Evolutionary conservation across 2,888 invertebrate genomes (phyloP).

Genomic region (Drosophila aldrichi): DNA sequence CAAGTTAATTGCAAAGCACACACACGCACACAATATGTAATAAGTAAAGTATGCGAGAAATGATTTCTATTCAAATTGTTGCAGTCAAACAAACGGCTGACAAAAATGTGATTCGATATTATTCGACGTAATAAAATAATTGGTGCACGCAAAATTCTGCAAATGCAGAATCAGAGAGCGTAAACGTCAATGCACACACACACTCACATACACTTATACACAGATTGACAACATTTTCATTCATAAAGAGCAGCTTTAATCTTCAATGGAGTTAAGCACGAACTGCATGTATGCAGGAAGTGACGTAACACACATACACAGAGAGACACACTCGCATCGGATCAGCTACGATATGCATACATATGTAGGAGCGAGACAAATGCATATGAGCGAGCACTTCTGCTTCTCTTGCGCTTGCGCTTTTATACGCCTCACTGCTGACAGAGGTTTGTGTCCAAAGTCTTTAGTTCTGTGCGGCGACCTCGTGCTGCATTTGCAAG

Average conservation of each 20-base stretch:
- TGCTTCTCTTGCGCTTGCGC: slow-evolving; percentile 8
- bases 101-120: slow-evolving; percentile 11
- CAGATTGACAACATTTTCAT: no score
- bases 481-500: slow-evolving; percentile 69
- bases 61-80: slow-evolving; percentile 28
- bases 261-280: no score
- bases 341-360: neutral
- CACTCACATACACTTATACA: no score
- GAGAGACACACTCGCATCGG: no score
- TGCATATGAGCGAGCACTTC: neutral
- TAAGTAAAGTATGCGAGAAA: slow-evolving; percentile 19
- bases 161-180: slow-evolving; percentile 50
- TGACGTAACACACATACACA: slow-evolving; percentile 26
- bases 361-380: neutral
- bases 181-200: slow-evolving; percentile 36
- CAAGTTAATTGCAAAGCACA: slow-evolving; percentile 51
- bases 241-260: no score
- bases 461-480: slow-evolving; percentile 67
- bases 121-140: slow-evolving; percentile 32
- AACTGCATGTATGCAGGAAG: slow-evolving; percentile 25
- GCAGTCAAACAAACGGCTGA: slow-evolving; percentile 10
- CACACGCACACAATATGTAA: neutral
- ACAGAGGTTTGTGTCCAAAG: slow-evolving; percentile 69
- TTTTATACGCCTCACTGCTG: slow-evolving; percentile 61
- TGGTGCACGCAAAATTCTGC: neutral